These are phyloP conservation scores for Ischnus inquisitorius DNA, from an alignment of 2,888 invertebrate genomes.

Conservation along the genomic window DNA sequence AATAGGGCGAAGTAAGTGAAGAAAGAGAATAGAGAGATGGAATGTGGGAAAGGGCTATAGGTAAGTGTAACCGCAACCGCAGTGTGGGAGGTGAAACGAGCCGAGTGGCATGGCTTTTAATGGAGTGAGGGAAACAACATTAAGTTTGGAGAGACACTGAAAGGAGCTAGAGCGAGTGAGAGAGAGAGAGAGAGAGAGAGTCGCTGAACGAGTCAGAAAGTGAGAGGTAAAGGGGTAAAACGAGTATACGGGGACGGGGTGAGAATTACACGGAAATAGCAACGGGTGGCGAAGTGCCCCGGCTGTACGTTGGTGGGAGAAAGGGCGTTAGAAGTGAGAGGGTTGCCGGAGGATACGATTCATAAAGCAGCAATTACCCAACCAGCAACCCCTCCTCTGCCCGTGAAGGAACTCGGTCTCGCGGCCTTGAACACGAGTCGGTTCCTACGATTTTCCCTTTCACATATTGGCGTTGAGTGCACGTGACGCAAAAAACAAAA, in stretches of 20 bases:
- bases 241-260: constrained; percentile 77
- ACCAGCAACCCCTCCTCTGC: constrained; percentile 62
- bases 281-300: constrained; percentile 71
- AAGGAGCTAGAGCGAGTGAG: constrained; percentile 73
- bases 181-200: constrained; percentile 70
- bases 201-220: constrained; percentile 44
- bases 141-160: constrained; percentile 79
- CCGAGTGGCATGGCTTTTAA: constrained; percentile 83
- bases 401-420: constrained; percentile 46
- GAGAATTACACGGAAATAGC: constrained; percentile 82
- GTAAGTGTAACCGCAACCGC: constrained; percentile 78
- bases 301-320: constrained; percentile 45
- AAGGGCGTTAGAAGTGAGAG: constrained; percentile 67
- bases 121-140: constrained; percentile 83
- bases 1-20: constrained; percentile 16
- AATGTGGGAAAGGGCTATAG: constrained; percentile 69
- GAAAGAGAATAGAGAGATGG: constrained; percentile 66
- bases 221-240: constrained; percentile 61
- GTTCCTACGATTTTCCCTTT: constrained; percentile 34
- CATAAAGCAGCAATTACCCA: constrained; percentile 84
- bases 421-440: constrained; percentile 53
- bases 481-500: not conserved
- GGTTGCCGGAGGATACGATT: constrained; percentile 81
- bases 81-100: constrained; percentile 83
- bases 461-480: constrained; percentile 39